phyloP scores from a whole-genome alignment of 1,140 invertebrate species.

The Drosophila melanogaster region Release_6_plus_ISO1_MT NC_004354.4:20413001-20413500 shows the following conservation, averaged over 20 bases:
- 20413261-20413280: slow-evolving; percentile 64
- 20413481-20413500: slow-evolving; percentile 70
- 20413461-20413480: slow-evolving; percentile 68
- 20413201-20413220: slow-evolving; percentile 44
- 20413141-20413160: not conserved
- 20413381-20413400: not conserved
- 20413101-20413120: slow-evolving; percentile 34
- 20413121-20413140: slow-evolving; percentile 28
- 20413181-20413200: slow-evolving; percentile 16
- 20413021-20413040: slow-evolving; percentile 23
- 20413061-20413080: slow-evolving; percentile 47
- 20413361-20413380: not conserved
- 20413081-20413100: slow-evolving; percentile 50
- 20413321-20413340: too few species aligned
- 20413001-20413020: slow-evolving; percentile 14
- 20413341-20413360: too few species aligned
- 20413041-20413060: slow-evolving; percentile 38
- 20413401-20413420: too few species aligned
- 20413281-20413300: too few species aligned
- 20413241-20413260: slow-evolving; percentile 65
- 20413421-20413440: slow-evolving; percentile 32
- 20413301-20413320: too few species aligned
- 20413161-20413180: slow-evolving; percentile 34
- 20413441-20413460: slow-evolving; percentile 67
- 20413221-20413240: slow-evolving; percentile 63